Conservation (phyloP, 1,140 invertebrate genomes). For the Medauroidea extradentata region DNA sequence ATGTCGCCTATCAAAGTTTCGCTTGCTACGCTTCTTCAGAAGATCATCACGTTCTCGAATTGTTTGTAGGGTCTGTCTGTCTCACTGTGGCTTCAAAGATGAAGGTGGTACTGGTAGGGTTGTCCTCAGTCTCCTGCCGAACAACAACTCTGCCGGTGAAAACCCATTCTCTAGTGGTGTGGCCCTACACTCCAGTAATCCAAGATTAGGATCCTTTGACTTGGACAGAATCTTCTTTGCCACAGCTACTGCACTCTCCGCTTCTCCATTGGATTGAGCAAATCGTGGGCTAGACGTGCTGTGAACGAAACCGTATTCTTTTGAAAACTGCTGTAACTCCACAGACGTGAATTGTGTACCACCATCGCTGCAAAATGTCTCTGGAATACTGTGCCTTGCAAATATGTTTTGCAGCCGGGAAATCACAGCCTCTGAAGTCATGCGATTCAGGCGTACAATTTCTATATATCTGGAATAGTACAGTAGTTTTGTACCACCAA, state of each 20-base stretch:
- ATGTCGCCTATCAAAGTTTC: too few relatives aligned
- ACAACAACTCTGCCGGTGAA: not conserved
- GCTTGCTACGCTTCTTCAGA: too few relatives aligned
- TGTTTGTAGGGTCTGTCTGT: too few relatives aligned
- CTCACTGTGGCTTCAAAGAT: too few relatives aligned
- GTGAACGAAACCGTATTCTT: too few relatives aligned
- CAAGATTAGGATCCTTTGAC: not conserved
- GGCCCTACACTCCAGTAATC: not conserved
- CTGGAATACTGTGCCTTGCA: not conserved
- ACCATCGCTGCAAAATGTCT: not conserved
- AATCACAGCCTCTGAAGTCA: not conserved
- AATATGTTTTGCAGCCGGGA: not conserved
- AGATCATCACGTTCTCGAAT: too few relatives aligned
- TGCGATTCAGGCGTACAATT: not conserved
- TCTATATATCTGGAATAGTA: not conserved
- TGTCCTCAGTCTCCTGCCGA: not conserved
- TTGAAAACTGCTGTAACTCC: too few relatives aligned
- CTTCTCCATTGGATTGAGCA: slow-evolving; percentile 2
- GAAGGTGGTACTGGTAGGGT: not conserved
- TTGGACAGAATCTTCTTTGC: slow-evolving; percentile 4
- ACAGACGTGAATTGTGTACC: not conserved
- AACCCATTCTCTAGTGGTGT: not conserved
- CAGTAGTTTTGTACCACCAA: not conserved
- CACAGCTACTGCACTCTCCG: not conserved
- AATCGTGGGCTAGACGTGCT: not conserved